phyloP scores from a whole-genome alignment of 2,797 vertebrate genomes.

The Poliocrania exsul region DNA sequence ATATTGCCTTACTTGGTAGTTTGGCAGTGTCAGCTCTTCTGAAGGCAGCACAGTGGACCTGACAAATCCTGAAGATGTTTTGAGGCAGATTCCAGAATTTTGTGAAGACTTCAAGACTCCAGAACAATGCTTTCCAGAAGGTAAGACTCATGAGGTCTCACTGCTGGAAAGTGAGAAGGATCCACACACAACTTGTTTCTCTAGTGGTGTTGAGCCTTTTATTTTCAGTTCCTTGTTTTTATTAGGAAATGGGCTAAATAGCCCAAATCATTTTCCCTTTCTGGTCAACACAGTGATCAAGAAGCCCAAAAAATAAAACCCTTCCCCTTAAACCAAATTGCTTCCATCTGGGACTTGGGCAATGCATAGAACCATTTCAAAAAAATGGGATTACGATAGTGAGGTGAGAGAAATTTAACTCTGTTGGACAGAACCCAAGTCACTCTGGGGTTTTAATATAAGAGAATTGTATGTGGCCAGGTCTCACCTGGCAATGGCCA shows the following conservation, averaged over 20 bases:
- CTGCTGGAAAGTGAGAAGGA: neutral
- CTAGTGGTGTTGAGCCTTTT: neutral
- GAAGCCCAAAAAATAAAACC: neutral
- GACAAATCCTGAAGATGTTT: constrained; percentile 86
- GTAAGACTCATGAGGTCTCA: constrained; percentile 67
- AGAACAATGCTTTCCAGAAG: constrained; percentile 89
- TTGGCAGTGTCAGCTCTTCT: constrained; percentile 83
- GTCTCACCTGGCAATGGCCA: neutral
- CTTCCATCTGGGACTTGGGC: neutral
- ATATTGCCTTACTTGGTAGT: constrained; percentile 52
- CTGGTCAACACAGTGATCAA: neutral
- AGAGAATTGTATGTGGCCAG: neutral
- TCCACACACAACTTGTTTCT: neutral
- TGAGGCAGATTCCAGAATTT: constrained; percentile 86
- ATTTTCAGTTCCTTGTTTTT: neutral
- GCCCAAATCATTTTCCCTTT: neutral
- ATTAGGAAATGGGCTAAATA: neutral
- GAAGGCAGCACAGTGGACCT: constrained; percentile 94
- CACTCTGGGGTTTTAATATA: accelerated
- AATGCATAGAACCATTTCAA: accelerated
- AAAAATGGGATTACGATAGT: neutral
- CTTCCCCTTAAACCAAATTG: neutral
- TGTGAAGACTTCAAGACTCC: constrained; percentile 88
- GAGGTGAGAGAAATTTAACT: neutral
- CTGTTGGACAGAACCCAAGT: neutral